Evolutionary conservation across 1,140 invertebrate species (phyloP).

Genomic region (Lethrus apterus): DNA sequence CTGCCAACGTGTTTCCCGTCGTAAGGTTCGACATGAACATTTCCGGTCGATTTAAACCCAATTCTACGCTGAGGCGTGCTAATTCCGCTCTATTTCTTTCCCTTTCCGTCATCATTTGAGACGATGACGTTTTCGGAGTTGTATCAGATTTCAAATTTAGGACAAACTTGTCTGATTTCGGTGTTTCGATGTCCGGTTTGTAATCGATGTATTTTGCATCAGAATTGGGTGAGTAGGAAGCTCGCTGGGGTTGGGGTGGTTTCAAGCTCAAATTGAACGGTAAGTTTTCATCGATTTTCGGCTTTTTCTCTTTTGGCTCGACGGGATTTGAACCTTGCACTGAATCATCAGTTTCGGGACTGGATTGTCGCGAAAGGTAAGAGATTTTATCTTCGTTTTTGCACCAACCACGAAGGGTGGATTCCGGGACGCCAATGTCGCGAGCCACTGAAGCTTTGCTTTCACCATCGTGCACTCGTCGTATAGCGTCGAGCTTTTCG

Average conservation of each 20-base stretch:
- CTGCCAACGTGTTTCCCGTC: conserved; percentile 17
- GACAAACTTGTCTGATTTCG: conserved; percentile 15
- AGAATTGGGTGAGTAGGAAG: conserved; percentile 31
- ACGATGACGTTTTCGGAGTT: conserved; percentile 18
- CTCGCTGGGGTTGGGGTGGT: too few relatives aligned
- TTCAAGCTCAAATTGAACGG: conserved; percentile 39
- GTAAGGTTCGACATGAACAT: conserved; percentile 26
- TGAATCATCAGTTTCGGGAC: conserved; percentile 48
- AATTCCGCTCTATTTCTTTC: conserved; percentile 36
- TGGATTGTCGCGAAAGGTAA: conserved; percentile 59
- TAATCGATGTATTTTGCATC: conserved; percentile 34
- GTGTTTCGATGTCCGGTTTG: conserved; percentile 13
- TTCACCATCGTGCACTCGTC: conserved; percentile 70
- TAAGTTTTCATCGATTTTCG: conserved; percentile 42
- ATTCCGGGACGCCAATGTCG: conserved; percentile 75
- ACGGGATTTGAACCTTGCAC: neutral
- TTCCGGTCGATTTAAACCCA: conserved; percentile 37
- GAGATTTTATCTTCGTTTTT: conserved; percentile 73
- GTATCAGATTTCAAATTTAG: conserved; percentile 21
- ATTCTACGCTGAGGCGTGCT: conserved; percentile 32
- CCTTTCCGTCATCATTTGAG: conserved; percentile 21
- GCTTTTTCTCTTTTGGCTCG: conserved; percentile 44
- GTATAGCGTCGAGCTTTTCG: conserved; percentile 71
- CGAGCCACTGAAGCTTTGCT: conserved; percentile 74
- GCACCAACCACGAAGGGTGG: conserved; percentile 75